These are phyloP conservation scores for Boloria euphrosyne DNA, from an alignment of 2,888 invertebrate genomes.

Conservation along the genomic window DNA sequence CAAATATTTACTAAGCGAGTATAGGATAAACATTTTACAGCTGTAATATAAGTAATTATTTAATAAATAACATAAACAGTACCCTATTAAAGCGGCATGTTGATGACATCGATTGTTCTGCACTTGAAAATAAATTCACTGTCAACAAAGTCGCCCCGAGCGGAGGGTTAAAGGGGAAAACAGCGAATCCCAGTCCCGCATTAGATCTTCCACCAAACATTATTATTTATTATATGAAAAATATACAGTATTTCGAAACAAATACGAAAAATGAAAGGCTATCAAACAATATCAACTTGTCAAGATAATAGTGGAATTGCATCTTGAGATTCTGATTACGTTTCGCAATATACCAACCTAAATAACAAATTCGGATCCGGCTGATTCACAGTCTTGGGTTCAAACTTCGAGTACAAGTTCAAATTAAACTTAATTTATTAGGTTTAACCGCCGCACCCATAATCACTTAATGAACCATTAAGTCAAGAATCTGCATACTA, in stretches of 20 bases:
- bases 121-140: slow-evolving; percentile 32
- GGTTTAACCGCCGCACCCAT: no score
- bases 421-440: no score
- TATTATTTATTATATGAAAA: background rate
- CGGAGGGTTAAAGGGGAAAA: slow-evolving; percentile 36
- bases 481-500: no score
- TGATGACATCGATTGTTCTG: slow-evolving; percentile 29
- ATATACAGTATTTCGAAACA: slow-evolving; percentile 7
- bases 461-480: no score
- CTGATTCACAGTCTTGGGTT: no score
- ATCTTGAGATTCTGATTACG: slow-evolving; percentile 8
- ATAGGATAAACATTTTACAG: background rate
- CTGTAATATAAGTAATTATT: background rate
- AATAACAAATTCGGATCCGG: no score
- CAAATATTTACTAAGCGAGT: no score
- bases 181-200: slow-evolving; percentile 15
- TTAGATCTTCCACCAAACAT: slow-evolving; percentile 12
- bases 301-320: background rate
- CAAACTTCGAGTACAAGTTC: no score
- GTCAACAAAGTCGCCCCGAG: slow-evolving; percentile 36
- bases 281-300: slow-evolving; percentile 3
- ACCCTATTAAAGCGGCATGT: slow-evolving; percentile 17
- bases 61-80: background rate
- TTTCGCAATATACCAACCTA: background rate
- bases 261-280: background rate